Conservation (phyloP, 2,113 vertebrate genomes). For the Psammodynastes pulverulentus region DNA sequence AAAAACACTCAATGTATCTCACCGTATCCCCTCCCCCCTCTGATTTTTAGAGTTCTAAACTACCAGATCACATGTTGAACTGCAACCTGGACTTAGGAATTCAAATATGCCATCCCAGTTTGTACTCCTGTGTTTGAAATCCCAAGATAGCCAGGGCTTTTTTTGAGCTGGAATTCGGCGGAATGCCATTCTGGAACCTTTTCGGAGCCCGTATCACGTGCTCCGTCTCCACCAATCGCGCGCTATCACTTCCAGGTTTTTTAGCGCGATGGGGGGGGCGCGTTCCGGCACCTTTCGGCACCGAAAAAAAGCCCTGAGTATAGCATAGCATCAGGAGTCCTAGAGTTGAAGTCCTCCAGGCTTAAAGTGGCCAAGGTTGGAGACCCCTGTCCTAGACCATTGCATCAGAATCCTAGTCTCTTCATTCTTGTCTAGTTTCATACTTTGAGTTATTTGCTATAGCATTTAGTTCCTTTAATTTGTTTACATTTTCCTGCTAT, state of each 20-base stretch:
- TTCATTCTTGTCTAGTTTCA: background rate
- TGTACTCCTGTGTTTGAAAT: background rate
- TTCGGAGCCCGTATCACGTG: too few species aligned
- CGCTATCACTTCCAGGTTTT: too few species aligned
- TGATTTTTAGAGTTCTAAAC: background rate
- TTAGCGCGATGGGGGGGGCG: too few species aligned
- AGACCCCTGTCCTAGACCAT: background rate
- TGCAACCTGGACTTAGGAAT: background rate
- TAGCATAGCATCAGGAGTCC: background rate
- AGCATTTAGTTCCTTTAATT: background rate
- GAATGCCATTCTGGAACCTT: too few species aligned
- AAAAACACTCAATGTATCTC: background rate
- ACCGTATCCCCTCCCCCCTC: background rate
- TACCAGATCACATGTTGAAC: background rate
- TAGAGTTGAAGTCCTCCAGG: too few species aligned
- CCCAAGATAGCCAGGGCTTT: background rate
- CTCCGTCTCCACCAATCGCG: too few species aligned
- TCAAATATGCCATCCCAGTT: background rate
- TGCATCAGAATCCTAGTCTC: background rate
- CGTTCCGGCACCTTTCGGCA: too few species aligned
- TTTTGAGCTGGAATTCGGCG: too few species aligned
- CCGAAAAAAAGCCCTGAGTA: too few species aligned
- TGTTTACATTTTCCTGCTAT: background rate
- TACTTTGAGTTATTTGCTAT: background rate
- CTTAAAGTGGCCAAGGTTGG: too few species aligned